Conservation (phyloP, 1,140 invertebrate species). For the Lutraria rhynchaena region DNA sequence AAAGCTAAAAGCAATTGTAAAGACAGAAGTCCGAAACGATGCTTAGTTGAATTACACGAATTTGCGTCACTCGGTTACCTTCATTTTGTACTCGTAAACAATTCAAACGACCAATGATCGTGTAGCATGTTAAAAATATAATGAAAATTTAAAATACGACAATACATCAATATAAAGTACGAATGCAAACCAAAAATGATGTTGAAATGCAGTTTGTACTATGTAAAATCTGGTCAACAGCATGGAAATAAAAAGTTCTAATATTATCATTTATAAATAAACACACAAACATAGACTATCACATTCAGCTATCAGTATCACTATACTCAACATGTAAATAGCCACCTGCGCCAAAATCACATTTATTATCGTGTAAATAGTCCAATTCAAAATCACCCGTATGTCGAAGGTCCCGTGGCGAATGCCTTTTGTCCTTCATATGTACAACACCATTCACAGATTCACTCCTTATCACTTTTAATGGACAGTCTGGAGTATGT, state of each 20-base stretch:
- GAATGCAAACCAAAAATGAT: no score
- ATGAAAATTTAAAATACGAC: no score
- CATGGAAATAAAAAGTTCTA: background rate
- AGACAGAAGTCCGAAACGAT: no score
- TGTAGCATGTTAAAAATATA: no score
- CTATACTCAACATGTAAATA: conserved; percentile 77
- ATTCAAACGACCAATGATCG: no score
- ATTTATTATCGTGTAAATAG: conserved; percentile 54
- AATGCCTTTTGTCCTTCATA: conserved; percentile 52
- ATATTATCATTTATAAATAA: background rate
- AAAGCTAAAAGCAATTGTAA: no score
- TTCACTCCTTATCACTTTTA: conserved; percentile 31
- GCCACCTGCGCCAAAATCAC: conserved; percentile 64
- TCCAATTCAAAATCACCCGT: conserved; percentile 56
- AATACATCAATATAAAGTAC: no score
- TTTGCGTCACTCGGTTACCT: no score
- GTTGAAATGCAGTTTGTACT: no score
- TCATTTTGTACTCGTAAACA: no score
- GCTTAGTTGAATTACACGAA: no score
- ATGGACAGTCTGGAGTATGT: conserved; percentile 37
- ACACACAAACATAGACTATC: conserved; percentile 18
- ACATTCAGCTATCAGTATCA: conserved; percentile 73
- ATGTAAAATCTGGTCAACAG: no score
- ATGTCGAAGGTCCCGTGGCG: conserved; percentile 16
- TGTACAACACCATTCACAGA: conserved; percentile 53